phyloP scores from a whole-genome alignment of 2,888 invertebrate species.

The Halictus quadricinctus region DNA sequence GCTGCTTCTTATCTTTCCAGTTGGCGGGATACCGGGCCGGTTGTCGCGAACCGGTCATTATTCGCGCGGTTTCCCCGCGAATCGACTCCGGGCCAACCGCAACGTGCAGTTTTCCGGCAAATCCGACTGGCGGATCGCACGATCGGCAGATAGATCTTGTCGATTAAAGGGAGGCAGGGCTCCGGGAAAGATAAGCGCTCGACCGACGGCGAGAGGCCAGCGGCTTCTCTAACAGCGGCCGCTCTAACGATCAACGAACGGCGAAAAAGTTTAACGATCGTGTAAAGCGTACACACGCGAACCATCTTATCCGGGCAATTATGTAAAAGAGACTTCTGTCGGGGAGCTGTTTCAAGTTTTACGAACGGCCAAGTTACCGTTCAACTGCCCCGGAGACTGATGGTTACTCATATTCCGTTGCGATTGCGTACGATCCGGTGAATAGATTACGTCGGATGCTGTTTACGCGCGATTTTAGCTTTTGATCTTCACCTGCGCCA shows the following conservation, averaged over 20 bases:
- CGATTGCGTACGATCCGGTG: background rate
- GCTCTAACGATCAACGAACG: conserved; percentile 71
- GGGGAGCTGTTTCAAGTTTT: conserved; percentile 6
- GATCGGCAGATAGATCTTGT: conserved; percentile 47
- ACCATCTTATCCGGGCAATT: conserved; percentile 55
- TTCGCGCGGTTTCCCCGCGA: conserved; percentile 46
- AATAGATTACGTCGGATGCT: background rate
- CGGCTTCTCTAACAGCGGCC: conserved; percentile 39
- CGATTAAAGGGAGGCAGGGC: conserved; percentile 39
- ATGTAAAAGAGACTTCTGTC: conserved; percentile 58
- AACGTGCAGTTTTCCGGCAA: conserved; percentile 31
- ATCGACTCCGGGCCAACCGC: conserved; percentile 27
- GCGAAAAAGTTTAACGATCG: conserved; percentile 75
- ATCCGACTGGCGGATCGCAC: conserved; percentile 15
- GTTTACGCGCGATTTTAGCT: conserved; percentile 1
- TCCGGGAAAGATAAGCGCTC: conserved; percentile 32
- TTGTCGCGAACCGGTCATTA: conserved; percentile 49
- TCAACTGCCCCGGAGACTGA: background rate
- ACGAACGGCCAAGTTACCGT: background rate
- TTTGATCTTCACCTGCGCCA: background rate
- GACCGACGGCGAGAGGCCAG: conserved; percentile 47
- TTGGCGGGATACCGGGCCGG: background rate
- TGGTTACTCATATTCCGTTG: background rate
- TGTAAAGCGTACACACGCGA: conserved; percentile 61
- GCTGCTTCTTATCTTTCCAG: conserved; percentile 28